Evolutionary conservation across 2,888 invertebrate genomes (phyloP).

Genomic region (Theretra japonica): DNA sequence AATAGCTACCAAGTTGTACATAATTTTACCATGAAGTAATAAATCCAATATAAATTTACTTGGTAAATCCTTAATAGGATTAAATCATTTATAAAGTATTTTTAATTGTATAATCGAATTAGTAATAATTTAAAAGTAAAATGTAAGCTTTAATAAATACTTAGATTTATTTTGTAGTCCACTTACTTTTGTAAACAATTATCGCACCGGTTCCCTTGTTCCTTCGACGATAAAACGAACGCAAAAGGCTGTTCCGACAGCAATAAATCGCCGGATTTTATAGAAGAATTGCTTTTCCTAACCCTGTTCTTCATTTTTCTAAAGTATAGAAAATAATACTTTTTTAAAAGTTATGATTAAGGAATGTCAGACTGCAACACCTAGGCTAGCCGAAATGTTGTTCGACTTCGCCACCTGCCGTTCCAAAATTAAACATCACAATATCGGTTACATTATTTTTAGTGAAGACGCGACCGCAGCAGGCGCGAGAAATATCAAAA

Average conservation of each 20-base stretch:
- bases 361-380: conserved; percentile 61
- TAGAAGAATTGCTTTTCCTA: conserved; percentile 65
- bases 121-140: neutral
- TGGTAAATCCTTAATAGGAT: too few relatives aligned
- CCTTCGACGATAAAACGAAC: conserved; percentile 88
- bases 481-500: conserved; percentile 55
- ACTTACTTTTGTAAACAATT: conserved; percentile 89
- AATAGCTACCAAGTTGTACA: too few relatives aligned
- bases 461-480: conserved; percentile 65
- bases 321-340: neutral
- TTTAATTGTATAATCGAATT: too few relatives aligned
- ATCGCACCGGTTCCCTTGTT: conserved; percentile 89
- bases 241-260: conserved; percentile 90
- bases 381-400: conserved; percentile 64
- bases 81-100: too few relatives aligned
- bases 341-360: conserved; percentile 22
- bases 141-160: neutral
- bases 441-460: conserved; percentile 78
- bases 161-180: conserved; percentile 5
- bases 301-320: conserved; percentile 75
- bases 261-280: conserved; percentile 88
- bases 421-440: conserved; percentile 70
- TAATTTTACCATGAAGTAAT: too few relatives aligned
- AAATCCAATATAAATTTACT: too few relatives aligned
- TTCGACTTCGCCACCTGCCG: conserved; percentile 71